Evolutionary conservation across 2,888 invertebrate species (phyloP).

Genomic region (Drosophila siamana): DNA sequence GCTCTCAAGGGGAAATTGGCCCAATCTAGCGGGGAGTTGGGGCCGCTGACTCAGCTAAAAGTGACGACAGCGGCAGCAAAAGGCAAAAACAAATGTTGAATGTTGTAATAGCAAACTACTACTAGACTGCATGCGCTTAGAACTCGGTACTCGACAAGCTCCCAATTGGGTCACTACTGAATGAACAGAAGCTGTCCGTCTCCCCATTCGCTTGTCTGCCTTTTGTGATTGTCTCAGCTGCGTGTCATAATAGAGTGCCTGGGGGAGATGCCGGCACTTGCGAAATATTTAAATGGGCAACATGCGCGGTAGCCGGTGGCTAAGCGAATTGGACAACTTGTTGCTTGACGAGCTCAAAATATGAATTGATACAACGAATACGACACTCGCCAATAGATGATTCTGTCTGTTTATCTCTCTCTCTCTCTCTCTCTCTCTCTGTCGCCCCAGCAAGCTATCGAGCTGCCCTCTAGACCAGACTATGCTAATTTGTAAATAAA

Average conservation of each 20-base stretch:
- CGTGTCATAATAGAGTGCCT: neutral
- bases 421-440: neutral
- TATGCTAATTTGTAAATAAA: slow-evolving; percentile 24
- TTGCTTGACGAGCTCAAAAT: slow-evolving; percentile 59
- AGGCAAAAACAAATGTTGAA: slow-evolving; percentile 45
- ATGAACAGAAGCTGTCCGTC: slow-evolving; percentile 26
- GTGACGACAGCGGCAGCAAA: slow-evolving; percentile 51
- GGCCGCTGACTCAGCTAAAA: slow-evolving; percentile 57
- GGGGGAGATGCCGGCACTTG: slow-evolving; percentile 28
- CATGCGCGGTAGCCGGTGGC: slow-evolving; percentile 50
- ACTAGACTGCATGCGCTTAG: slow-evolving; percentile 25
- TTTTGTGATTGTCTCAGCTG: neutral
- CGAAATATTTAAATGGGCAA: slow-evolving; percentile 77
- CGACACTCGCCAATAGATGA: slow-evolving; percentile 26
- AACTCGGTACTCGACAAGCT: slow-evolving; percentile 37
- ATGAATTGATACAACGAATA: slow-evolving; percentile 39
- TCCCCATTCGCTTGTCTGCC: slow-evolving; percentile 1
- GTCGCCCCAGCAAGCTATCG: too few relatives aligned
- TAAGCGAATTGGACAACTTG: slow-evolving; percentile 63
- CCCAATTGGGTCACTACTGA: slow-evolving; percentile 71
- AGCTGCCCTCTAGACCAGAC: neutral
- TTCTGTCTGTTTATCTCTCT: neutral
- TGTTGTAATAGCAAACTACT: slow-evolving; percentile 47
- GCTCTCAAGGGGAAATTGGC: slow-evolving; percentile 19
- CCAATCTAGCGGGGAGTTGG: slow-evolving; percentile 4